A percentile compares a stretch with the other conserved stretches of the same genome.
These are phyloP conservation scores for Oreortyx pictus DNA, from an alignment of 2,797 vertebrate genomes.

Conservation along the genomic window DNA sequence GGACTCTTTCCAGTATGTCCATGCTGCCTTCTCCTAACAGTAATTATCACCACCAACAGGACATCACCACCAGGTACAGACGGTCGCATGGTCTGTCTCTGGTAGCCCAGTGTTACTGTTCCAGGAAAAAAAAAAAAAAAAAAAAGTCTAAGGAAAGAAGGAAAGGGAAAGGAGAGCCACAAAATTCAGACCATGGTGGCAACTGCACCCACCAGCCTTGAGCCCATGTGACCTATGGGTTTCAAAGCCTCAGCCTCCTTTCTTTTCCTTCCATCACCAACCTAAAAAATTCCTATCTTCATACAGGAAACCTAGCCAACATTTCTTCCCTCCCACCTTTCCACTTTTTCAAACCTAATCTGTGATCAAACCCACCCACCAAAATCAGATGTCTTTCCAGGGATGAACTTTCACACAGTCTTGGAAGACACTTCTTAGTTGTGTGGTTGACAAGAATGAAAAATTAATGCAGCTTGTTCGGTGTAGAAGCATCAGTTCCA, in stretches of 20 bases:
- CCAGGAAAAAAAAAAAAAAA: background rate
- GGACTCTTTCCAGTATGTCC: background rate
- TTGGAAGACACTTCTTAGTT: slow-evolving; percentile 33
- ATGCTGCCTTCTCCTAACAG: background rate
- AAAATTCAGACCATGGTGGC: background rate
- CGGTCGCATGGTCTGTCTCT: background rate
- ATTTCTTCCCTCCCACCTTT: background rate
- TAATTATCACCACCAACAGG: too few relatives aligned
- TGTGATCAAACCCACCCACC: slow-evolving; percentile 25
- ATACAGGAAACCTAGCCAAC: background rate
- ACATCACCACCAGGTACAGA: background rate
- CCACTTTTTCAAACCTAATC: background rate
- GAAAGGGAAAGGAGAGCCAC: background rate
- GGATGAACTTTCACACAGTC: slow-evolving; percentile 37
- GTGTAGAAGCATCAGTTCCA: background rate
- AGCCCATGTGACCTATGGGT: background rate
- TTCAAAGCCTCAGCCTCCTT: background rate
- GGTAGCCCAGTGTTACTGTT: background rate
- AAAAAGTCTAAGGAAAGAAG: background rate
- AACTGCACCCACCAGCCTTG: background rate
- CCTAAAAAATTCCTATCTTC: background rate
- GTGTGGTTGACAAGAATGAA: slow-evolving; percentile 33
- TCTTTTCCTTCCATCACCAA: background rate
- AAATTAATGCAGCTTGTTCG: background rate
- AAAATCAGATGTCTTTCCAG: slow-evolving; percentile 50